A percentile compares a stretch with the other conserved stretches of the same genome.
phyloP scores from a whole-genome alignment of 2,888 invertebrate genomes.

The Bursaphelenchus okinawaensis region DNA sequence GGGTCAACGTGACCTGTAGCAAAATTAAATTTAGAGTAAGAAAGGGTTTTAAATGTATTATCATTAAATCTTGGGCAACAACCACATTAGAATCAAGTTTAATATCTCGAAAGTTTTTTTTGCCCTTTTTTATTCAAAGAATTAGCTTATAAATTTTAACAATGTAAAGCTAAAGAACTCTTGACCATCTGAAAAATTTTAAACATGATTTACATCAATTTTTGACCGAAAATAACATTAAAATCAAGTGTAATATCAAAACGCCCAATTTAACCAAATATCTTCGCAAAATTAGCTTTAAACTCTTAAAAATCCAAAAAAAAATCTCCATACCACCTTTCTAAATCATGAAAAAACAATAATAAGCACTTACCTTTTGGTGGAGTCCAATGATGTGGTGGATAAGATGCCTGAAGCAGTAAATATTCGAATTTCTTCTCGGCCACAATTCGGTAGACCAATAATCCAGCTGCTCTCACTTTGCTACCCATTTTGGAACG shows the following conservation, averaged over 20 bases:
- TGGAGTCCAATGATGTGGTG: slow-evolving; percentile 82
- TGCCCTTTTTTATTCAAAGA: too few relatives aligned
- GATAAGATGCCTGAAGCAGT: slow-evolving; percentile 78
- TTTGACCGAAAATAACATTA: too few relatives aligned
- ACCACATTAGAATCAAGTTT: too few relatives aligned
- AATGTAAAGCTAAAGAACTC: too few relatives aligned
- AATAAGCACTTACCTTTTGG: slow-evolving; percentile 67
- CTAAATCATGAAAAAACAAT: not conserved
- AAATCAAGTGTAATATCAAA: not conserved
- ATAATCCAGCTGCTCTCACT: slow-evolving; percentile 30
- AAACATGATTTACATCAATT: too few relatives aligned
- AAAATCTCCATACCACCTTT: too few relatives aligned
- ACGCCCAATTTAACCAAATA: not conserved
- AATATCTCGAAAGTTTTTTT: too few relatives aligned
- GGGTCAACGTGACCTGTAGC: slow-evolving; percentile 77
- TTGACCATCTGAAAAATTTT: too few relatives aligned
- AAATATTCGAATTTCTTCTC: slow-evolving; percentile 66
- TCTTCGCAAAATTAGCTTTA: not conserved
- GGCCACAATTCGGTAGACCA: slow-evolving; percentile 29
- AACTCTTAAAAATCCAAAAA: too few relatives aligned
- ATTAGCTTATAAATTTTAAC: too few relatives aligned
- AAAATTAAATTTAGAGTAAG: not conserved
- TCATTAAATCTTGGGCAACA: too few relatives aligned
- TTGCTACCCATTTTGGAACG: too few relatives aligned
- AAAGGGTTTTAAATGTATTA: not conserved